Base-by-base conservation (phyloP, 2,888 invertebrate species). In the Perizoma flavofasciatum region DNA sequence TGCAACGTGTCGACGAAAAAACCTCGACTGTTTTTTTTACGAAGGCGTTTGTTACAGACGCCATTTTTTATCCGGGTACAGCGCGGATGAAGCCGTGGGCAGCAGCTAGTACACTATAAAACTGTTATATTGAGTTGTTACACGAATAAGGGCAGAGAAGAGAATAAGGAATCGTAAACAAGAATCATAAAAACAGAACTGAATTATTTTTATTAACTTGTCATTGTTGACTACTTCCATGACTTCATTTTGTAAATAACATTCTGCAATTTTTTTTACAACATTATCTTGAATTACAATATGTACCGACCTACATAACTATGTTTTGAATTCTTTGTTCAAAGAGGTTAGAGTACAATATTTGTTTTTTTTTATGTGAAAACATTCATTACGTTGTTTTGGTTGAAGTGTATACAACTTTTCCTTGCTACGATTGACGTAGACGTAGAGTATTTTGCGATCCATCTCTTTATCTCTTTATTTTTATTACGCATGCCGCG, bases 181-280 rank as follows among this genome's bases (percentile, higher is more conserved):
- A 39, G 10, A 22, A 53, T 34, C 47, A 41, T 58, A 55, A 50
- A 52, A 53, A 45, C 47, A 32, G 35, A 44, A 50, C 5, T 9
- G 22, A 43, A 46, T 46, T 50, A 41, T 48, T 55, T 55, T 52
- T 52, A 52, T 52, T 45, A 3, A 11, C 43, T 44, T 50, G 11
- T 6, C 50, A 50, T 43, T 51, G 33, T 46, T 22, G 41, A 44
- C 5, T 43, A 34, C 41, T 46, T 55, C 37, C 53, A 59, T 59
- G 59, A 47, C 55, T 66, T 47, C 7, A 66, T 61, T 59, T 45
- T 44, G 37, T 33, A 34, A 49, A 55, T 32, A 9, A 39, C 49
- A n/a, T 34, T 51, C 6, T 39, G n/a, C 10, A 5, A n/a, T 0
- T 10, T 5, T 43, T 43, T 7, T 22, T 22, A 22, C 1, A 2